Conservation (phyloP, 2,888 invertebrate species). For the Drosophila crucigera region DNA sequence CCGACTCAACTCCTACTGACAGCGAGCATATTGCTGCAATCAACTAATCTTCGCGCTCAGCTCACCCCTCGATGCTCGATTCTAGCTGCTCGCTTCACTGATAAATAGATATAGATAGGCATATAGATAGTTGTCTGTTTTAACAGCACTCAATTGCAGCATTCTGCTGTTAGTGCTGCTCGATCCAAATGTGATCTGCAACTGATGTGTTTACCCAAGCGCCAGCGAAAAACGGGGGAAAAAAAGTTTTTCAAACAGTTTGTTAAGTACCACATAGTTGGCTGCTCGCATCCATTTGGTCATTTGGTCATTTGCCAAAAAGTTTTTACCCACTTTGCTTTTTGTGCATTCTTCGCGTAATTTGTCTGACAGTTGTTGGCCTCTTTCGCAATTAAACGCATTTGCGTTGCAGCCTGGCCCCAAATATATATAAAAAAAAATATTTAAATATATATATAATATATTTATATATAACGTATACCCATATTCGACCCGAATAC, state of each 20-base stretch:
- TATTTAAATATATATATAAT: not conserved
- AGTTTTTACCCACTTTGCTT: slow-evolving; percentile 53
- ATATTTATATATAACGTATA: not conserved
- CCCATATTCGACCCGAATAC: slow-evolving; percentile 15
- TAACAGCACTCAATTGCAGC: slow-evolving; percentile 58
- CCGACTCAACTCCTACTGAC: slow-evolving; percentile 45
- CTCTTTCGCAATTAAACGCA: slow-evolving; percentile 82
- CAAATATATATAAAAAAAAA: not conserved
- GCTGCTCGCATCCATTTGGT: slow-evolving; percentile 26
- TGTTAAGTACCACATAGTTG: slow-evolving; percentile 40
- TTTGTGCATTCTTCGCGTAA: slow-evolving; percentile 54
- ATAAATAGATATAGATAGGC: slow-evolving; percentile 13
- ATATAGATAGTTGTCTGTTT: slow-evolving; percentile 33
- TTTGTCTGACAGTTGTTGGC: slow-evolving; percentile 63
- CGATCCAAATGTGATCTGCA: slow-evolving; percentile 52
- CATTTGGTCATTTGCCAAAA: slow-evolving; percentile 78
- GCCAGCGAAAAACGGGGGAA: slow-evolving; percentile 14
- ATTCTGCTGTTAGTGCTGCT: not conserved
- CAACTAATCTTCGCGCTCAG: slow-evolving; percentile 85
- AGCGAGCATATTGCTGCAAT: slow-evolving; percentile 85
- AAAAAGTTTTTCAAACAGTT: slow-evolving; percentile 48
- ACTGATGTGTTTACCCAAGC: slow-evolving; percentile 55
- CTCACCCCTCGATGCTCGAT: slow-evolving; percentile 29
- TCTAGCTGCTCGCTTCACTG: slow-evolving; percentile 8
- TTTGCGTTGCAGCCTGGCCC: slow-evolving; percentile 67